Evolutionary conservation across 2,888 invertebrate genomes (phyloP).

Genomic region (Drosophila acutilabella): DNA sequence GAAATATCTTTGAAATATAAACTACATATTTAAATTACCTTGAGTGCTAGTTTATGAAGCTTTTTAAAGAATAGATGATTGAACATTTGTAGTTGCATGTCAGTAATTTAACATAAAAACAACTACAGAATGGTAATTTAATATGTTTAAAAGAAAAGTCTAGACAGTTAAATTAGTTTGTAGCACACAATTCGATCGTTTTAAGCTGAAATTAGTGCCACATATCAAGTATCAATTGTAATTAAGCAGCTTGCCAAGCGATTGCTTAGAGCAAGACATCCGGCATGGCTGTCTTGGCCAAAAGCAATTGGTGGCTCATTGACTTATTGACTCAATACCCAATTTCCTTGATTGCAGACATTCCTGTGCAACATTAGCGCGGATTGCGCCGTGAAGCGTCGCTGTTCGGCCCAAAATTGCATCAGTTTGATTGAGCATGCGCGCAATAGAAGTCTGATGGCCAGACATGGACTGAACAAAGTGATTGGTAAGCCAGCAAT

Average conservation of each 20-base stretch:
- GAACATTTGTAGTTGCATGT: too few relatives aligned
- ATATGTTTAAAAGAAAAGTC: background rate
- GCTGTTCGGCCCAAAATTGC: conserved; percentile 93
- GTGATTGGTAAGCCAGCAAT: conserved; percentile 80
- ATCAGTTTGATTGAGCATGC: conserved; percentile 92
- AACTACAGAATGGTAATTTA: too few relatives aligned
- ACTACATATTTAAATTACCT: too few relatives aligned
- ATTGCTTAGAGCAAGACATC: conserved; percentile 1
- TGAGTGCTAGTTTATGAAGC: too few relatives aligned
- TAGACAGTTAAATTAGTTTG: background rate
- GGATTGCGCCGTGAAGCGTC: conserved; percentile 90
- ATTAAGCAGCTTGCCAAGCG: conserved; percentile 9
- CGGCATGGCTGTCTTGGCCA: conserved; percentile 6
- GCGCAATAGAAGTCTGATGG: conserved; percentile 88
- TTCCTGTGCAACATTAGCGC: conserved; percentile 85
- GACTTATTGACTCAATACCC: conserved; percentile 44
- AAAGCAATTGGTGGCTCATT: conserved; percentile 14
- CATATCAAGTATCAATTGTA: conserved; percentile 4
- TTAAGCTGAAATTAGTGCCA: background rate
- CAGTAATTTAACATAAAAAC: too few relatives aligned
- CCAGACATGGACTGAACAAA: conserved; percentile 83
- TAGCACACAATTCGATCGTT: background rate
- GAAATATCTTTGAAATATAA: too few relatives aligned
- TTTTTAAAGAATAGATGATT: too few relatives aligned
- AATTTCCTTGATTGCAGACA: conserved; percentile 70